phyloP scores from a whole-genome alignment of 2,888 invertebrate genomes.

The Dicycla oo region DNA sequence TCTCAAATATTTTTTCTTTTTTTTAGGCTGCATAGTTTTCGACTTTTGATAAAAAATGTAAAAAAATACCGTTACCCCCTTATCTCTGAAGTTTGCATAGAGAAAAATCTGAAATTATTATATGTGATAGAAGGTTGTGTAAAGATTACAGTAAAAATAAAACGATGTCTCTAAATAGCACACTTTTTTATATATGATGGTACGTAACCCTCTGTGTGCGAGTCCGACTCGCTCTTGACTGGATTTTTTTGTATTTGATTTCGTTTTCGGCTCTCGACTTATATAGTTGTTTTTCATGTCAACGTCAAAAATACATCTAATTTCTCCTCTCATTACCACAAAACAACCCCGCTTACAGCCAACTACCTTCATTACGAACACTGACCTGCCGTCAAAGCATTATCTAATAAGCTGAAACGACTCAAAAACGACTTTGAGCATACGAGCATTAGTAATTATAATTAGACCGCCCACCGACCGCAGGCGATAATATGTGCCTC shows the following conservation, averaged over 20 bases:
- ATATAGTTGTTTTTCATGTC: neutral
- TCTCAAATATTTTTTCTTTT: too few species aligned
- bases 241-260: neutral
- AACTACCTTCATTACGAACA: constrained; percentile 48
- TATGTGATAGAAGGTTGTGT: too few species aligned
- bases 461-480: constrained; percentile 84
- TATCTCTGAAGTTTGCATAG: too few species aligned
- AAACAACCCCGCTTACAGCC: constrained; percentile 2
- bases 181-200: too few species aligned
- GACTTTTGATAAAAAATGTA: too few species aligned
- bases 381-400: constrained; percentile 63
- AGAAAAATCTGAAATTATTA: too few species aligned
- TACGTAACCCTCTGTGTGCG: too few species aligned
- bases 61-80: too few species aligned
- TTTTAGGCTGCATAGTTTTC: too few species aligned
- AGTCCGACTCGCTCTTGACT: too few species aligned
- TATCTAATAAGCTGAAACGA: constrained; percentile 68
- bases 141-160: too few species aligned
- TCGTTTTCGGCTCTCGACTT: neutral
- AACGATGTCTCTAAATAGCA: too few species aligned
- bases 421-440: constrained; percentile 83
- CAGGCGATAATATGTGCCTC: constrained; percentile 88
- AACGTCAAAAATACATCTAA: neutral
- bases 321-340: neutral
- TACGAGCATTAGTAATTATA: constrained; percentile 88